phyloP scores from a whole-genome alignment of 2,888 invertebrate species.

The Terebella lapidaria region DNA sequence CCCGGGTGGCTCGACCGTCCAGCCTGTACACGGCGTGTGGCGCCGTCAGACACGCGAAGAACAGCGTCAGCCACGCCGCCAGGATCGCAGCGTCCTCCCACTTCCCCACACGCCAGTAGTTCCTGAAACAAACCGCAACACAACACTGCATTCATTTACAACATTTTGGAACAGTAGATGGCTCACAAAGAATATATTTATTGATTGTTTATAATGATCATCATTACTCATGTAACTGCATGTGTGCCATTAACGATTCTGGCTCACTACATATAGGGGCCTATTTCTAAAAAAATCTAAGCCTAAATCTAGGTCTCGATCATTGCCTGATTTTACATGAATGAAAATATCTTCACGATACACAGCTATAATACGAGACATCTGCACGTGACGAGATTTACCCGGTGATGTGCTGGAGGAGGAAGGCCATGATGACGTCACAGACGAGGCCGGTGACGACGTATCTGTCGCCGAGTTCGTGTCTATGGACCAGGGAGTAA shows the following conservation, averaged over 20 bases:
- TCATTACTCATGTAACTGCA: too few relatives aligned
- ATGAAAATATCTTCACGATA: too few relatives aligned
- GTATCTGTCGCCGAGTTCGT: constrained; percentile 28
- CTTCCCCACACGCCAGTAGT: constrained; percentile 28
- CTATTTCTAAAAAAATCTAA: too few relatives aligned
- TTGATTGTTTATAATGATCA: too few relatives aligned
- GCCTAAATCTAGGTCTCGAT: too few relatives aligned
- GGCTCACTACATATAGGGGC: too few relatives aligned
- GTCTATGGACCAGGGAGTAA: constrained; percentile 32
- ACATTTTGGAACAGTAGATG: not conserved
- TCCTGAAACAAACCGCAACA: constrained; percentile 25
- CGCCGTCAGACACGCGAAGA: constrained; percentile 34
- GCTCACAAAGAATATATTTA: too few relatives aligned
- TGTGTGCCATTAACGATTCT: too few relatives aligned
- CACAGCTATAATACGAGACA: too few relatives aligned
- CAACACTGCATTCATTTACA: not conserved
- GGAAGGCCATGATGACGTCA: constrained; percentile 33
- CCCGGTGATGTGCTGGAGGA: constrained; percentile 35
- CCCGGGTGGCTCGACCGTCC: constrained; percentile 28
- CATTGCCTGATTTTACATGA: too few relatives aligned
- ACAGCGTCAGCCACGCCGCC: constrained; percentile 29
- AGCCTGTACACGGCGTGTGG: constrained; percentile 32
- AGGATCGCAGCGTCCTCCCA: constrained; percentile 37
- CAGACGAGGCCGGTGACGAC: constrained; percentile 32
- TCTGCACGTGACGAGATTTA: constrained; percentile 16